These are phyloP conservation scores for Drosophila persimilis DNA, from an alignment of 1,140 invertebrate species.

Conservation along the genomic window DNA sequence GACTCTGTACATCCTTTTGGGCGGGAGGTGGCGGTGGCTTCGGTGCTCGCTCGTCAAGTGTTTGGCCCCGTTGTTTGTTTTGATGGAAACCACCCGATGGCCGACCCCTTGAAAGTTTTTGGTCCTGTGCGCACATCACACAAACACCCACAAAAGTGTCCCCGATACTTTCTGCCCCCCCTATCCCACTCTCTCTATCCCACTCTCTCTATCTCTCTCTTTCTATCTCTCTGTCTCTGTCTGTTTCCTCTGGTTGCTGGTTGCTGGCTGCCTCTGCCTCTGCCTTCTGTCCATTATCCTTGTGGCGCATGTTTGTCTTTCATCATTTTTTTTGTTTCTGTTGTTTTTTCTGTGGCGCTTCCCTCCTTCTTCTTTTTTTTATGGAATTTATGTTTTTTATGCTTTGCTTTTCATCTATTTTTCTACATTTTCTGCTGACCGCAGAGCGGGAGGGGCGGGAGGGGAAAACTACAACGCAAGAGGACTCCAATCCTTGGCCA, in stretches of 20 bases:
- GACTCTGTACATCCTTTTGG: too few species aligned
- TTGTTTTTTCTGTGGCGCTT: slow-evolving; percentile 29
- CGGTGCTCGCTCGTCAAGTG: slow-evolving; percentile 52
- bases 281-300: slow-evolving; percentile 63
- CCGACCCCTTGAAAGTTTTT: slow-evolving; percentile 29
- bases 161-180: background rate
- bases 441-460: slow-evolving; percentile 18
- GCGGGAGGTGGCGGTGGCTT: background rate
- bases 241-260: background rate
- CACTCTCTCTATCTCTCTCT: slow-evolving; percentile 16
- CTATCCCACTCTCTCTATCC: too few species aligned
- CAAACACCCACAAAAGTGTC: slow-evolving; percentile 46
- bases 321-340: slow-evolving; percentile 65
- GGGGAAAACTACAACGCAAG: slow-evolving; percentile 27
- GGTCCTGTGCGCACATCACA: slow-evolving; percentile 45
- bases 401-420: slow-evolving; percentile 76
- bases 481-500: slow-evolving; percentile 37
- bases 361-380: slow-evolving; percentile 28
- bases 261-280: background rate
- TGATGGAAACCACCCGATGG: slow-evolving; percentile 45
- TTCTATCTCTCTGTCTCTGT: slow-evolving; percentile 7
- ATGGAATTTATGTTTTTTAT: slow-evolving; percentile 76
- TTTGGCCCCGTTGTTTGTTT: slow-evolving; percentile 58
- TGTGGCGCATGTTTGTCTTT: slow-evolving; percentile 82
- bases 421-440: slow-evolving; percentile 74